phyloP scores from a whole-genome alignment of 30 jellyfish, hydroid and myxozoan species.

The Hydractinia symbiolongicarpus region DNA sequence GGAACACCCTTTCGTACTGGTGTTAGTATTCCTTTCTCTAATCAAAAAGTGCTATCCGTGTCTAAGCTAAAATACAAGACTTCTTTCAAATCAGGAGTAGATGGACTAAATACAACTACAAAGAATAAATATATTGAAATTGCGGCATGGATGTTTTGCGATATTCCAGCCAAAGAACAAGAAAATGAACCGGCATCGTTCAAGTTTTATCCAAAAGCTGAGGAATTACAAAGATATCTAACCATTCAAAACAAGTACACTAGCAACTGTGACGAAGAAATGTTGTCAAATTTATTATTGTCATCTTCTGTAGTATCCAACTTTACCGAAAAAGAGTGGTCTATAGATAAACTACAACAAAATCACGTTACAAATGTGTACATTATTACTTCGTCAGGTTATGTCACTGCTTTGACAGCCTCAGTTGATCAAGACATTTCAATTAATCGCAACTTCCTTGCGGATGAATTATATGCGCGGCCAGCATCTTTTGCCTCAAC shows the following conservation, averaged over 20 bases:
- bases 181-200: slow-evolving; percentile 42
- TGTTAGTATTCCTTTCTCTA: slow-evolving; percentile 25
- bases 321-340: slow-evolving; percentile 38
- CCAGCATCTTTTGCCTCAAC: slow-evolving; percentile 40
- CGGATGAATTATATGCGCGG: slow-evolving; percentile 41
- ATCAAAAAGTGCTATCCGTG: slow-evolving; percentile 22
- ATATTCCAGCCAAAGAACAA: slow-evolving; percentile 65
- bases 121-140: slow-evolving; percentile 16
- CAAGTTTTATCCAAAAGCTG: slow-evolving; percentile 65
- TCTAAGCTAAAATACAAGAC: background rate
- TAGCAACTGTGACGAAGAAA: slow-evolving; percentile 25
- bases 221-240: slow-evolving; percentile 45
- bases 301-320: slow-evolving; percentile 46
- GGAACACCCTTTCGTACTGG: slow-evolving; percentile 40
- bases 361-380: background rate
- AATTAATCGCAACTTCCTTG: slow-evolving; percentile 44
- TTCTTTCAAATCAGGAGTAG: slow-evolving; percentile 8
- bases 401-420: background rate
- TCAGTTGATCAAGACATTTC: background rate
- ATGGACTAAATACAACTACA: slow-evolving; percentile 24
- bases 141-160: slow-evolving; percentile 59
- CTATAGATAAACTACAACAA: background rate
- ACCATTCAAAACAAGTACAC: background rate
- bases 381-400: slow-evolving; percentile 20
- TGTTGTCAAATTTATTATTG: slow-evolving; percentile 35